Evolutionary conservation across 2,888 invertebrate species (phyloP).

Genomic region (Uloborus plumipes): DNA sequence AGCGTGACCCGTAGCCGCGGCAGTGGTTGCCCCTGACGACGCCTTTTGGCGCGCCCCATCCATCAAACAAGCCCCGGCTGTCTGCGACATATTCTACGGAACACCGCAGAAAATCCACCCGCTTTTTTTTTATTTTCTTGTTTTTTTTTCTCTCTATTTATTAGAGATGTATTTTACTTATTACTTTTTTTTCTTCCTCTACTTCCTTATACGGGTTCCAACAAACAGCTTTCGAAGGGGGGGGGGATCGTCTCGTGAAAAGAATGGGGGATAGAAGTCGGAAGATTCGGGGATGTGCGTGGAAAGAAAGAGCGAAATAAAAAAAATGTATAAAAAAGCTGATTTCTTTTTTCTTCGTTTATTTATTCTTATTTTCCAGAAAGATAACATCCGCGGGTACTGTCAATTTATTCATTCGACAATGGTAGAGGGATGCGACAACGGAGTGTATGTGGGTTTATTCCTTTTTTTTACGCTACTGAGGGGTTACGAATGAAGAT

Average conservation of each 20-base stretch:
- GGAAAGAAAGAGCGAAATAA: not conserved
- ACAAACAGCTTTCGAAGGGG: slow-evolving; percentile 38
- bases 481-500: no score
- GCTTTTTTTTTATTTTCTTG: slow-evolving; percentile 10
- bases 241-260: slow-evolving; percentile 15
- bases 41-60: slow-evolving; percentile 41
- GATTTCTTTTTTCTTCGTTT: slow-evolving; percentile 21
- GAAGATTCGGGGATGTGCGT: not conserved
- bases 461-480: no score
- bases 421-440: not conserved
- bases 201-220: slow-evolving; percentile 12
- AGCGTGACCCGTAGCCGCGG: slow-evolving; percentile 56
- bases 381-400: slow-evolving; percentile 32
- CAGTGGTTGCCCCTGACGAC: slow-evolving; percentile 51
- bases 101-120: slow-evolving; percentile 45
- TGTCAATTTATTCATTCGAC: slow-evolving; percentile 57
- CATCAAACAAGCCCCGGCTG: slow-evolving; percentile 43
- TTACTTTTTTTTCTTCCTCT: slow-evolving; percentile 1
- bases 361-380: not conserved
- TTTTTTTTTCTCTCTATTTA: slow-evolving; percentile 6
- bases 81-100: slow-evolving; percentile 56
- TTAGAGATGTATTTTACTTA: slow-evolving; percentile 10
- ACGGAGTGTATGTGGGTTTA: not conserved
- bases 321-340: not conserved
- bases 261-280: not conserved